Evolutionary conservation across 2,888 invertebrate species (phyloP).

Genomic region (Odontocolon sp.): DNA sequence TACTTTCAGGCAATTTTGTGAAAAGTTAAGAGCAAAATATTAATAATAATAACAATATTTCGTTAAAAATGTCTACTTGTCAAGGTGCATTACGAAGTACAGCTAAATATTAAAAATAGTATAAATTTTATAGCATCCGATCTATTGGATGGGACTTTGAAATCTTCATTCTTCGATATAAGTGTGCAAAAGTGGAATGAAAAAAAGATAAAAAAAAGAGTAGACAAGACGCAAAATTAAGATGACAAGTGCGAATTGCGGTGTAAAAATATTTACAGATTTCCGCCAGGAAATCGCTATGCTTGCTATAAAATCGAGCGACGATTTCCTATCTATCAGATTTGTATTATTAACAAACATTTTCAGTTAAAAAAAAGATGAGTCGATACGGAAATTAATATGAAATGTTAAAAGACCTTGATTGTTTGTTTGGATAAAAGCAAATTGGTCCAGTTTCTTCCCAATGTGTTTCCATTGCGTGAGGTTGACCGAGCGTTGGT

Average conservation of each 20-base stretch:
- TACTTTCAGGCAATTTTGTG: too few relatives aligned
- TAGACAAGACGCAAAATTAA: not conserved
- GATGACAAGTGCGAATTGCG: constrained; percentile 7
- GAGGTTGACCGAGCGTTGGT: constrained; percentile 65
- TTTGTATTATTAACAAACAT: not conserved
- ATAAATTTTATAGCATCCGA: not conserved
- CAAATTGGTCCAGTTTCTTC: constrained; percentile 84
- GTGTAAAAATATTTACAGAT: constrained; percentile 1
- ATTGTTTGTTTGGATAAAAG: constrained; percentile 74
- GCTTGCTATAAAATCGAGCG: constrained; percentile 29
- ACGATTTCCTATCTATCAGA: constrained; percentile 19
- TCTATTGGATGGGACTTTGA: constrained; percentile 1
- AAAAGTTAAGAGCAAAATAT: too few relatives aligned
- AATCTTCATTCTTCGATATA: constrained; percentile 28
- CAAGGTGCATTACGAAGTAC: constrained; percentile 41
- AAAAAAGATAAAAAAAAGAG: constrained; percentile 1
- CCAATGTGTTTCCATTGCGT: constrained; percentile 86
- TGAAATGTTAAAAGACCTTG: constrained; percentile 68
- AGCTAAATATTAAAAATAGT: not conserved
- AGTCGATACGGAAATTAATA: not conserved
- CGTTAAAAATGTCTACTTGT: not conserved
- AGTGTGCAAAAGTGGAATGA: constrained; percentile 16
- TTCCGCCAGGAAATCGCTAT: constrained; percentile 17
- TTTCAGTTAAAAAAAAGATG: constrained; percentile 2
- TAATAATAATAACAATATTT: too few relatives aligned